Conservation (phyloP, 92 coral and sea anemone species). For the Montipora capitata region DNA sequence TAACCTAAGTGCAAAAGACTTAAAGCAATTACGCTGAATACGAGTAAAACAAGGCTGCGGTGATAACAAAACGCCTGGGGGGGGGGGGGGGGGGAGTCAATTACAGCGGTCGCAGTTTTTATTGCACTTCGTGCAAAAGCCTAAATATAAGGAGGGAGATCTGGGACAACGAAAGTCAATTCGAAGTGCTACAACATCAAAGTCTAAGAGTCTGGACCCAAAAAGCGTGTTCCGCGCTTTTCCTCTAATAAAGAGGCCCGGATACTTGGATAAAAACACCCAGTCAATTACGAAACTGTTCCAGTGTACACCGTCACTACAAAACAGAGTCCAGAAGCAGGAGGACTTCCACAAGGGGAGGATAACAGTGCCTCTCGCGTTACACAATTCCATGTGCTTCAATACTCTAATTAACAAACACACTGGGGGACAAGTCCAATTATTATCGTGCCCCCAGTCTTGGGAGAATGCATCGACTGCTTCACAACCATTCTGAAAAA, state of each 20-base stretch:
- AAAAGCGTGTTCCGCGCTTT: constrained; percentile 46
- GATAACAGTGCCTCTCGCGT: constrained; percentile 25
- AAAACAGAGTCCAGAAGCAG: constrained; percentile 44
- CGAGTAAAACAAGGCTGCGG: constrained; percentile 22
- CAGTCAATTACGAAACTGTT: constrained; percentile 20
- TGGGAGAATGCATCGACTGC: too few relatives aligned
- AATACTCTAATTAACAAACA: constrained; percentile 13
- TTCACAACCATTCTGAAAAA: too few relatives aligned
- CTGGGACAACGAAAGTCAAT: neutral
- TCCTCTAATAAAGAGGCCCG: constrained; percentile 24
- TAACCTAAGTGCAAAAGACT: constrained; percentile 19
- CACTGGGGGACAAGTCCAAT: constrained; percentile 43
- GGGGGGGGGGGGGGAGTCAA: neutral
- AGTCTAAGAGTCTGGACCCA: constrained; percentile 46
- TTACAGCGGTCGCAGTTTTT: constrained; percentile 20
- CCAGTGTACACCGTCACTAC: constrained; percentile 34
- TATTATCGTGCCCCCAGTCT: neutral
- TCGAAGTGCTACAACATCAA: constrained; percentile 37
- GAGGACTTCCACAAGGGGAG: constrained; percentile 47
- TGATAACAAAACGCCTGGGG: neutral
- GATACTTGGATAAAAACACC: neutral
- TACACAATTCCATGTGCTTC: constrained; percentile 44
- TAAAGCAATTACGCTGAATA: neutral
- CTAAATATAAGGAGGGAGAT: neutral
- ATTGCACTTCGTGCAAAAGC: constrained; percentile 1